Base-by-base conservation (phyloP, 1,140 invertebrate species). In the Chlorops oryzae region DNA sequence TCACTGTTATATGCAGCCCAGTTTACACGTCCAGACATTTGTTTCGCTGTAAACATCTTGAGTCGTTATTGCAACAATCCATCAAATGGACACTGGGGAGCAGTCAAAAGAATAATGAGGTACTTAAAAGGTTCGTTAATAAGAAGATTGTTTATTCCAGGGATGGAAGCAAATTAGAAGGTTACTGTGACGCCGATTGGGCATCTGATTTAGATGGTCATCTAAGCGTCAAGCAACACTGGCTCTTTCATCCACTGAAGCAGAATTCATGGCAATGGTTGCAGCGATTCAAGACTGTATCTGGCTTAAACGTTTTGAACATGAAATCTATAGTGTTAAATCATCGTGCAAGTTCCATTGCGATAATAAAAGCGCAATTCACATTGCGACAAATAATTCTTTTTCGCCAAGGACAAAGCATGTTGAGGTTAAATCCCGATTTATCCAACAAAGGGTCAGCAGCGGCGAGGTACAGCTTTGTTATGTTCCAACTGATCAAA, bases 191-290 rank as follows among this genome's bases (percentile, higher is more conserved):
- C 21, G 44, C 44, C 12, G 9, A 50, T 53, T 32, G 42, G 37
- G 34, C n/a, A n/a, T n/a, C n/a, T n/a, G n/a, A n/a, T n/a, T 74
- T 44, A 53, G 49, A 2, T 75, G 73, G 74, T 47, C 35, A 1
- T 63, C 59, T 13, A 60, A 62, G 48, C 61, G 61, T 47, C 75
- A 77, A 54, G 47, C 34, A 6, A 61, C 58, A 32, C 60, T 70
- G 3, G 59, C 72, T 5, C 23, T 73, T 12, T 75, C 70, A 1
- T 60, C 61, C 5, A 61, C 59, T 2, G 73, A n/a, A n/a, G n/a
- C n/a, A n/a, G n/a, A n/a, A n/a, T n/a, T n/a, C n/a, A n/a, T n/a
- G n/a, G n/a, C n/a, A n/a, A n/a, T n/a, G n/a, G n/a, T n/a, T n/a
- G n/a, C n/a, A n/a, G n/a, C n/a, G n/a, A n/a, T n/a, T n/a, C n/a